Conservation (phyloP, 2,113 vertebrate species). For the Peromyscus maniculatus region DNA sequence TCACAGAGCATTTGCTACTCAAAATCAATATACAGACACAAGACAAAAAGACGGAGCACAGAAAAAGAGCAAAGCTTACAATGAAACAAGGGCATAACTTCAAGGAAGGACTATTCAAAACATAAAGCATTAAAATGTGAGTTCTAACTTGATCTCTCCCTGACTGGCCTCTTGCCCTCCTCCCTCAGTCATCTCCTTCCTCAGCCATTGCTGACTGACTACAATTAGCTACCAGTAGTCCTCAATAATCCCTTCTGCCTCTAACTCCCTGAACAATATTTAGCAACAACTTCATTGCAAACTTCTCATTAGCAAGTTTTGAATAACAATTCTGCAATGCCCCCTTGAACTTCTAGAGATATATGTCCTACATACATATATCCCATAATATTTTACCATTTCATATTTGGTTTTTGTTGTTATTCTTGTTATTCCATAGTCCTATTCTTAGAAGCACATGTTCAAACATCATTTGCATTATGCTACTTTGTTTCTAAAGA, state of each 20-base stretch:
- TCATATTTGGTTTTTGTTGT: not conserved
- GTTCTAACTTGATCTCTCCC: not conserved
- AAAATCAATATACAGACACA: not conserved
- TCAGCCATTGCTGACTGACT: not conserved
- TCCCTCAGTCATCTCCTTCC: not conserved
- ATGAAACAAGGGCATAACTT: conserved; percentile 32
- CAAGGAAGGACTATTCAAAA: conserved; percentile 26
- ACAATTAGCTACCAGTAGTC: not conserved
- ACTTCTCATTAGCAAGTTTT: conserved; percentile 1
- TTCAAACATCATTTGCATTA: not conserved
- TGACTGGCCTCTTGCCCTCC: not conserved
- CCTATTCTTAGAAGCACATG: not conserved
- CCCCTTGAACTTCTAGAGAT: not conserved
- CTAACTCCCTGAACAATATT: not conserved
- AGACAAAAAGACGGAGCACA: not conserved
- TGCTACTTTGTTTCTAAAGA: not conserved
- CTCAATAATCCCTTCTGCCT: not conserved
- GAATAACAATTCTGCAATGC: not conserved
- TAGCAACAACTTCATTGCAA: conserved; percentile 26
- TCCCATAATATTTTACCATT: not conserved
- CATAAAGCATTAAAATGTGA: not conserved
- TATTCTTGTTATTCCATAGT: not conserved
- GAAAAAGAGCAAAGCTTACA: not conserved
- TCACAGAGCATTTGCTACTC: not conserved
- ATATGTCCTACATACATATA: not conserved